phyloP scores from a whole-genome alignment of 1,140 invertebrate genomes.

The Adoxophyes honmai region DNA sequence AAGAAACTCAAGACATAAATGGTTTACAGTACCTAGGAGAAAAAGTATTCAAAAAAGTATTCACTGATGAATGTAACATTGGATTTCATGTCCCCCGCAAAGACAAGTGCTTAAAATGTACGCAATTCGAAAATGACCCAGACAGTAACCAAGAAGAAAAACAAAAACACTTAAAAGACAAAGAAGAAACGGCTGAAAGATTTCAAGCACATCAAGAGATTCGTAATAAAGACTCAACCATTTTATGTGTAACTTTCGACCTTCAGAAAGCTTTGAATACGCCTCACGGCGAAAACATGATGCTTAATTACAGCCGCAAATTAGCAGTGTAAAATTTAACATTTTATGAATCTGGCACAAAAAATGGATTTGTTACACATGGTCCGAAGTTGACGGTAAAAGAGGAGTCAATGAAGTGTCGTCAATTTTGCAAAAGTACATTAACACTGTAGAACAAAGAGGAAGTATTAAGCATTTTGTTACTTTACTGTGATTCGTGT shows the following conservation, averaged over 20 bases:
- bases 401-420: constrained; percentile 16
- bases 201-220: background rate
- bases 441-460: constrained; percentile 5
- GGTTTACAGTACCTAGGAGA: background rate
- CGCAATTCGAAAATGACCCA: background rate
- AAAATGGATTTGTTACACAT: constrained; percentile 16
- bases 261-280: background rate
- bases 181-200: background rate
- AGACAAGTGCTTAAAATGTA: background rate
- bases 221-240: background rate
- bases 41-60: background rate
- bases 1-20: background rate
- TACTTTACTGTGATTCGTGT: constrained; percentile 13
- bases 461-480: constrained; percentile 6
- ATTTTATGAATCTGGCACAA: constrained; percentile 19
- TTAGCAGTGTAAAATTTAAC: background rate
- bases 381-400: constrained; percentile 17
- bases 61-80: background rate
- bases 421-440: constrained; percentile 18
- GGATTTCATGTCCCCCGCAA: background rate
- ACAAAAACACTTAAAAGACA: background rate
- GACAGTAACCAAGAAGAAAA: background rate
- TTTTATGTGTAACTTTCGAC: background rate
- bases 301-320: background rate
- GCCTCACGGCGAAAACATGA: background rate